Evolutionary conservation across 1,140 invertebrate species (phyloP).

Genomic region (Drosophila eugracilis): DNA sequence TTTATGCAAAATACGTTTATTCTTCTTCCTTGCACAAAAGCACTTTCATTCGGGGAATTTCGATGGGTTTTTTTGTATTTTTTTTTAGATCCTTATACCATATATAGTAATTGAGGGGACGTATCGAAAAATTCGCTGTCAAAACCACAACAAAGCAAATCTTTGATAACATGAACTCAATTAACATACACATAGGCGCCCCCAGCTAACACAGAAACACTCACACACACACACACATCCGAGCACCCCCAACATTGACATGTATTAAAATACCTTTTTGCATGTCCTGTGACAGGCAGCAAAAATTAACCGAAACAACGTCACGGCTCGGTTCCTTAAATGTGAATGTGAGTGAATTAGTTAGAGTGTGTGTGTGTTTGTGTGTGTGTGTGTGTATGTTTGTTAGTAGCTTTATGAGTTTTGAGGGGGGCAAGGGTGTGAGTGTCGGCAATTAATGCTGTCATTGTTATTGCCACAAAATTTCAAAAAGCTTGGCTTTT

Average conservation of each 20-base stretch:
- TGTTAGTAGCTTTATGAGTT: background rate
- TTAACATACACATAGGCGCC: slow-evolving; percentile 37
- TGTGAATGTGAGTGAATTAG: slow-evolving; percentile 18
- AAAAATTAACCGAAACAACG: slow-evolving; percentile 31
- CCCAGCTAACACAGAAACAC: background rate
- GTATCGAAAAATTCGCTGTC: slow-evolving; percentile 22
- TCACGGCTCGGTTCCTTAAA: slow-evolving; percentile 15
- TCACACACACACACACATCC: background rate
- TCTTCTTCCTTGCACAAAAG: background rate
- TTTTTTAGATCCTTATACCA: background rate
- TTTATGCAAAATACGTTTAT: background rate
- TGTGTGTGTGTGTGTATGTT: background rate
- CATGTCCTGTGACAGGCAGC: slow-evolving; percentile 37
- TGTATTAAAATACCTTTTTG: slow-evolving; percentile 47
- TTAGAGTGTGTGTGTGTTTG: slow-evolving; percentile 5
- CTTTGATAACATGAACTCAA: slow-evolving; percentile 48
- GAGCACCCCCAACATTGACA: slow-evolving; percentile 19
- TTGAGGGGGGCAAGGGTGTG: background rate
- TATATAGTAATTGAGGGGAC: background rate
- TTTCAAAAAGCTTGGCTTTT: too few relatives aligned
- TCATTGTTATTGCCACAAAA: slow-evolving; percentile 29
- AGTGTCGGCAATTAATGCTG: slow-evolving; percentile 42
- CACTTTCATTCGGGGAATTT: background rate
- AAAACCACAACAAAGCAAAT: slow-evolving; percentile 50
- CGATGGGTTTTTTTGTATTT: background rate